These are phyloP conservation scores for Drosophila anceps DNA, from an alignment of 2,888 invertebrate genomes.

Conservation along the genomic window DNA sequence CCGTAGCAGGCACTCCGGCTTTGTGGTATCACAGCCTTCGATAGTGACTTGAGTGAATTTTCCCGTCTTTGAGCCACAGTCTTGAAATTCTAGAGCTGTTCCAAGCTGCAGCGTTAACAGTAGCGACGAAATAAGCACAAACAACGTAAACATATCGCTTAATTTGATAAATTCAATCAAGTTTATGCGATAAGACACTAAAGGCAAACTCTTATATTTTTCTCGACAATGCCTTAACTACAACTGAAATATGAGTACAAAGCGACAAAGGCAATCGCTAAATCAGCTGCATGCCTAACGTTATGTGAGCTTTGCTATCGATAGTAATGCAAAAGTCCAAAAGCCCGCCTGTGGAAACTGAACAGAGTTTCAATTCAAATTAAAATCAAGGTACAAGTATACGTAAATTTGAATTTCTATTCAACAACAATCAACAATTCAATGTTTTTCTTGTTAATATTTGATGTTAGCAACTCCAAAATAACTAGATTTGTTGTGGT, in stretches of 20 bases:
- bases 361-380: background rate
- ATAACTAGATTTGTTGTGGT: too few species aligned
- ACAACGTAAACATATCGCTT: conserved; percentile 49
- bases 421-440: too few species aligned
- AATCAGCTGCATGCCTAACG: conserved; percentile 53
- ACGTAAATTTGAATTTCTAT: too few species aligned
- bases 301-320: conserved; percentile 35
- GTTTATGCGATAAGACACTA: conserved; percentile 1
- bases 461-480: too few species aligned
- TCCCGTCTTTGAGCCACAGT: conserved; percentile 87
- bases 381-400: background rate
- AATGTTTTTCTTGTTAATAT: too few species aligned
- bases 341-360: background rate
- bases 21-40: conserved; percentile 87
- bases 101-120: conserved; percentile 52
- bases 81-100: conserved; percentile 10
- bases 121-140: conserved; percentile 61
- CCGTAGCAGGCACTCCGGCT: conserved; percentile 88
- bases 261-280: conserved; percentile 19
- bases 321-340: background rate
- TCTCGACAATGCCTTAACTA: conserved; percentile 36
- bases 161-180: background rate
- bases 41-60: conserved; percentile 87
- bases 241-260: conserved; percentile 39
- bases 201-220: background rate